Conservation (phyloP, 2,797 vertebrate species). For the Chaetophractus vellerosus region DNA sequence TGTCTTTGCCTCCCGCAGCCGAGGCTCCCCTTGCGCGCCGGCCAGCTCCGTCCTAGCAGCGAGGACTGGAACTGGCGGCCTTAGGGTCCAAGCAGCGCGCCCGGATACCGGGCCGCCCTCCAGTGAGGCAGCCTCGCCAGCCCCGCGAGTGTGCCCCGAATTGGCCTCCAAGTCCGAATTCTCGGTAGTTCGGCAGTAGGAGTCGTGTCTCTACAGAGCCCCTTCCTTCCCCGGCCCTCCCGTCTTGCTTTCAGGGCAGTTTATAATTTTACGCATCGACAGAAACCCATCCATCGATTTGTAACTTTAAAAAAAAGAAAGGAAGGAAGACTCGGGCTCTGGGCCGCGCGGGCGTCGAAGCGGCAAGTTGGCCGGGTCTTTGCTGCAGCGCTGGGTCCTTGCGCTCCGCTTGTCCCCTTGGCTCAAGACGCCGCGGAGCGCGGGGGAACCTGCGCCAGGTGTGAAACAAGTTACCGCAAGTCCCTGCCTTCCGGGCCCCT, state of each 20-base stretch:
- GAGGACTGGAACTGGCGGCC: too few species aligned
- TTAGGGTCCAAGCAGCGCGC: not conserved
- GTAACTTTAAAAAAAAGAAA: not conserved
- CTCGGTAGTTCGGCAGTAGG: not conserved
- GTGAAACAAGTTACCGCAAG: constrained; percentile 82
- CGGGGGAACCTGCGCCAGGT: constrained; percentile 71
- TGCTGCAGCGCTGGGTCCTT: not conserved
- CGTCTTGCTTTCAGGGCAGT: not conserved
- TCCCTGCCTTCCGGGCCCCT: constrained; percentile 59
- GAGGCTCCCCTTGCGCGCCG: not conserved
- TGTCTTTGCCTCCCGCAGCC: not conserved
- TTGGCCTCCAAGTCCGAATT: not conserved
- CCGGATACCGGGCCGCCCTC: not conserved
- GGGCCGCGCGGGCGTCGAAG: not conserved
- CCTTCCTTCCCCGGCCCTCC: too few species aligned
- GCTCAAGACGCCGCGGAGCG: constrained; percentile 56
- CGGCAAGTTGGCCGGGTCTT: not conserved
- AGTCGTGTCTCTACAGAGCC: not conserved
- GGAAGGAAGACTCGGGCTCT: not conserved
- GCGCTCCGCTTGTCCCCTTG: not conserved
- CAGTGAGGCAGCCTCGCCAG: not conserved
- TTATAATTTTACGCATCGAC: constrained; percentile 2
- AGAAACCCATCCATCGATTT: constrained; percentile 53
- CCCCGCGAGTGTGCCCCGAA: not conserved
- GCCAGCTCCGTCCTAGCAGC: not conserved